Conservation (phyloP, 2,888 invertebrate genomes). For the Phragmatobia fuliginosa region DNA sequence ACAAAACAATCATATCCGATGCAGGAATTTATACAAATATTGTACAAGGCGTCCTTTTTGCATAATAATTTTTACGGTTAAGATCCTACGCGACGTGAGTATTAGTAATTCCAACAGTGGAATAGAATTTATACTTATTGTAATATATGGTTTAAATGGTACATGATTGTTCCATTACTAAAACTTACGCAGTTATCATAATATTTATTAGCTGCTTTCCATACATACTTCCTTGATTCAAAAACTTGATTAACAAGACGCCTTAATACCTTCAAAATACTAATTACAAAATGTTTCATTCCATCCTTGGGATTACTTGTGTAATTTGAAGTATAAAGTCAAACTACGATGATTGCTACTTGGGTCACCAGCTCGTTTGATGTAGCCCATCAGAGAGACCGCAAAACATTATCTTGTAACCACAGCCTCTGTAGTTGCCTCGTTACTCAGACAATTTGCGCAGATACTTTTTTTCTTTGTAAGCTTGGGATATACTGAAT, state of each 20-base stretch:
- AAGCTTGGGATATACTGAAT: constrained; percentile 24
- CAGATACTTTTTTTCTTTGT: constrained; percentile 53
- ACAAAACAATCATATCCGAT: too few relatives aligned
- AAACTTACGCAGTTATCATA: not conserved
- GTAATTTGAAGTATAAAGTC: constrained; percentile 37
- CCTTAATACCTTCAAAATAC: not conserved
- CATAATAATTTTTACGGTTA: too few relatives aligned
- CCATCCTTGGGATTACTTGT: constrained; percentile 30
- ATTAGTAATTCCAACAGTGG: too few relatives aligned
- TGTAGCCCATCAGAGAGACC: constrained; percentile 56
- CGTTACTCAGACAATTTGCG: constrained; percentile 76
- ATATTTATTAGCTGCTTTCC: not conserved
- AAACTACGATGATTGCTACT: constrained; percentile 44
- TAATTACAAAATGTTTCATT: constrained; percentile 12
- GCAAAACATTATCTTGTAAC: constrained; percentile 68
- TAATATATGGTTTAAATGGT: too few relatives aligned
- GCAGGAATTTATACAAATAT: not conserved
- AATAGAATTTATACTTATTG: too few relatives aligned
- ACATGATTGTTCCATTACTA: too few relatives aligned
- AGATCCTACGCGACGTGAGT: too few relatives aligned
- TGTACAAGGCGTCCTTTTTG: not conserved
- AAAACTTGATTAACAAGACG: not conserved
- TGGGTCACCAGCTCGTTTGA: constrained; percentile 62
- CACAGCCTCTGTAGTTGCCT: constrained; percentile 58
- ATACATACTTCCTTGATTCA: not conserved